A percentile compares a stretch with the other conserved stretches of the same genome.
phyloP scores from a whole-genome alignment of 2,797 vertebrate species.

The Acridotheres tristis region DNA sequence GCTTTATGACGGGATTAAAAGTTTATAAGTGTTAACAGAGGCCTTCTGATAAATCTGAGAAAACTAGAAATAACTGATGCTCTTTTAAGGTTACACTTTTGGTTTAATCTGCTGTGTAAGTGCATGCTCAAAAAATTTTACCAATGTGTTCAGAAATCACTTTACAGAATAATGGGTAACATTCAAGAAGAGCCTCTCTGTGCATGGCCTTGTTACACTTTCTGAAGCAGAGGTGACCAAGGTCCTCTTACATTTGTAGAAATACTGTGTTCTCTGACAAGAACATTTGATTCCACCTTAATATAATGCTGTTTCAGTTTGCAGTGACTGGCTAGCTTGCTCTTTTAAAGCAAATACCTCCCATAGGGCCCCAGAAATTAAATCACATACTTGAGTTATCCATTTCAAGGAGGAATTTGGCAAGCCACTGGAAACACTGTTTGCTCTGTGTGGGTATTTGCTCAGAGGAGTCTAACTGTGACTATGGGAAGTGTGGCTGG shows the following conservation, averaged over 20 bases:
- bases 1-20: neutral
- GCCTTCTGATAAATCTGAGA: neutral
- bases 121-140: neutral
- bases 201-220: neutral
- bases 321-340: neutral
- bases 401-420: constrained; percentile 25
- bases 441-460: neutral
- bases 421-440: neutral
- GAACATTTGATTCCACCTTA: neutral
- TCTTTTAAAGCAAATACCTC: constrained; percentile 25
- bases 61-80: neutral
- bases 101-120: neutral
- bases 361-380: neutral
- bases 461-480: neutral
- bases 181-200: neutral
- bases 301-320: neutral
- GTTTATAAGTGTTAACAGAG: neutral
- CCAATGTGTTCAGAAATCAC: neutral
- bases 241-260: neutral
- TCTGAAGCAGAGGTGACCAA: neutral
- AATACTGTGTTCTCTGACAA: neutral
- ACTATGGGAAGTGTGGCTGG: neutral
- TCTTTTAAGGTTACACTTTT: neutral
- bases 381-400: neutral
- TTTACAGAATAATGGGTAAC: neutral